These are phyloP conservation scores for Florisuga fusca DNA, from an alignment of 2,797 vertebrate species.

Conservation along the genomic window DNA sequence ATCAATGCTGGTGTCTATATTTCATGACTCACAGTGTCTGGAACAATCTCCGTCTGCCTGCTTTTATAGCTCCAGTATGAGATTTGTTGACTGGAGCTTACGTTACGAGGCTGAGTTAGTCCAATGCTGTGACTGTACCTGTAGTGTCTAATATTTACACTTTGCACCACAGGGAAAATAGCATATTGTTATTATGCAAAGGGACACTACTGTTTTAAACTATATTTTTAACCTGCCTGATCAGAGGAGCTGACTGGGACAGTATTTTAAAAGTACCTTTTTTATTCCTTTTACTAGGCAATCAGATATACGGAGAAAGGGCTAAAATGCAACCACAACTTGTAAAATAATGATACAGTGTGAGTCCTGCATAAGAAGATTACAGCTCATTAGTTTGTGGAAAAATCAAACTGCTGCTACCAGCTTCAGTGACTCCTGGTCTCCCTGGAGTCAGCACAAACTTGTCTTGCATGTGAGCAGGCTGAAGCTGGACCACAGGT, in stretches of 20 bases:
- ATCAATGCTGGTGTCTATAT: not conserved
- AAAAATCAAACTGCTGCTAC: not conserved
- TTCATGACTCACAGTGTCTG: slow-evolving; percentile 32
- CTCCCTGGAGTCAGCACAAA: not conserved
- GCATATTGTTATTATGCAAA: not conserved
- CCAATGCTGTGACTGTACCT: not conserved
- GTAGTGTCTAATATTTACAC: not conserved
- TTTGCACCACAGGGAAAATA: not conserved
- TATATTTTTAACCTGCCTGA: not conserved
- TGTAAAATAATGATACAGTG: not conserved
- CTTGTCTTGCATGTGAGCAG: not conserved
- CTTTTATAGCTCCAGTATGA: not conserved
- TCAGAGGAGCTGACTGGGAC: not conserved
- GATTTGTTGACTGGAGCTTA: not conserved
- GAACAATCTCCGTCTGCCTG: not conserved
- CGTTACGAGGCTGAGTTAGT: not conserved
- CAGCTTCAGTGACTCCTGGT: not conserved
- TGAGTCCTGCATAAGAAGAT: not conserved
- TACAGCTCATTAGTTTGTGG: not conserved
- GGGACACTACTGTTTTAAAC: not conserved
- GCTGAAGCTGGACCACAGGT: not conserved
- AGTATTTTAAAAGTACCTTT: not conserved
- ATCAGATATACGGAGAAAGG: not conserved
- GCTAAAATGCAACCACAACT: not conserved
- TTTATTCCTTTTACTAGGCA: not conserved